These are phyloP conservation scores for Trialeurodes vaporariorum DNA, from an alignment of 1,140 invertebrate genomes.

Conservation along the genomic window DNA sequence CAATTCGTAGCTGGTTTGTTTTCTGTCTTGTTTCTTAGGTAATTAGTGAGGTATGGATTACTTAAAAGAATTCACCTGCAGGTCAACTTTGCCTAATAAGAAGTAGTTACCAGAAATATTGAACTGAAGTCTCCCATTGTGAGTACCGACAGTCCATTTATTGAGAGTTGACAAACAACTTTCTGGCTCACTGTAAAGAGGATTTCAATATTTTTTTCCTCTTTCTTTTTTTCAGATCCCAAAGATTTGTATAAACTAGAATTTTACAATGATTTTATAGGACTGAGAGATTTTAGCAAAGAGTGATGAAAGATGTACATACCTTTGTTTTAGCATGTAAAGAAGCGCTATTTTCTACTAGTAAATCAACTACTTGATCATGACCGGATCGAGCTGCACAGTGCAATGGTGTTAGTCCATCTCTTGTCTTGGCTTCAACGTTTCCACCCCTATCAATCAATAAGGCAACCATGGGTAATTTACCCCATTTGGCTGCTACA, in stretches of 20 bases:
- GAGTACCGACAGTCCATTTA: no score
- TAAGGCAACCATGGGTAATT: conserved; percentile 78
- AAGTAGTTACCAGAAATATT: no score
- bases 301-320: no score
- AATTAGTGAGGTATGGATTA: no score
- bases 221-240: background rate
- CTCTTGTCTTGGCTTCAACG: conserved; percentile 87
- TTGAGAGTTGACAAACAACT: no score
- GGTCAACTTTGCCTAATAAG: no score
- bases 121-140: no score
- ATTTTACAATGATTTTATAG: background rate
- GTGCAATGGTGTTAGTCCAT: conserved; percentile 84
- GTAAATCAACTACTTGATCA: conserved; percentile 84
- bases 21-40: no score
- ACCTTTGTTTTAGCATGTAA: conserved; percentile 97
- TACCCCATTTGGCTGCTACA: conserved; percentile 96
- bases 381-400: conserved; percentile 93
- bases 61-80: no score
- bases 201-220: no score
- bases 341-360: conserved; percentile 83
- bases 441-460: conserved; percentile 75
- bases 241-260: background rate
- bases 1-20: no score
- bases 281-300: background rate
- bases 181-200: no score